These are phyloP conservation scores for Pygocentrus nattereri DNA, from an alignment of 2,797 vertebrate species.

Conservation along the genomic window DNA sequence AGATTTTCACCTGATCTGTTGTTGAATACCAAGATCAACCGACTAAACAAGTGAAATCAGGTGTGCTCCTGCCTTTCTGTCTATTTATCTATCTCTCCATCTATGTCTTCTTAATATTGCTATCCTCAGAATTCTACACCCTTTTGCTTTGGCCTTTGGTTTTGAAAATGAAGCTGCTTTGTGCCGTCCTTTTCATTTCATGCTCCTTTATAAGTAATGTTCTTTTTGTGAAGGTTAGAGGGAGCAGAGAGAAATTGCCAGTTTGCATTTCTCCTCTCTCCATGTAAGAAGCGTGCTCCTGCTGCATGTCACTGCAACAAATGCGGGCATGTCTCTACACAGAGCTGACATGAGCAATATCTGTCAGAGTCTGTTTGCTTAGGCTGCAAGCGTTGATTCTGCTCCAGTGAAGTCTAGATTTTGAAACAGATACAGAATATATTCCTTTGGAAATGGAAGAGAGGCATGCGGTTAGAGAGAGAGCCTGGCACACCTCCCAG, in stretches of 20 bases:
- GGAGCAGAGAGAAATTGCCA: not conserved
- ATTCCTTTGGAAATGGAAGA: constrained; percentile 49
- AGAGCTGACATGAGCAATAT: constrained; percentile 45
- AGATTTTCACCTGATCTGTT: no score
- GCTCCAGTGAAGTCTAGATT: constrained; percentile 28
- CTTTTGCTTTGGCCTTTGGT: not conserved
- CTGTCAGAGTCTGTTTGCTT: constrained; percentile 39
- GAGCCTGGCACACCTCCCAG: constrained; percentile 39
- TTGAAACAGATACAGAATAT: constrained; percentile 51
- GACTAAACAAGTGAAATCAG: no score
- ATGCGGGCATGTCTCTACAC: constrained; percentile 30
- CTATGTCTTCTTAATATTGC: not conserved
- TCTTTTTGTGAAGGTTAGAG: constrained; percentile 9
- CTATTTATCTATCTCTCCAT: not conserved
- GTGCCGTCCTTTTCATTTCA: not conserved
- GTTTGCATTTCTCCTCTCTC: not conserved
- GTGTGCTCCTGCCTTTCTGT: not conserved
- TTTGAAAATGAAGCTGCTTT: not conserved
- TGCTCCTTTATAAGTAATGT: not conserved
- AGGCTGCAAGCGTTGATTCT: constrained; percentile 19
- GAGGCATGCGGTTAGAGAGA: constrained; percentile 17
- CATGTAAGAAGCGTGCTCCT: not conserved
- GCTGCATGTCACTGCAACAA: constrained; percentile 28
- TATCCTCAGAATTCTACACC: not conserved
- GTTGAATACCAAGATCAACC: no score